Evolutionary conservation across 2,113 vertebrate genomes (phyloP), one percentile per base, ranked within the genome.

Genomic region (Scatophagus argus): DNA sequence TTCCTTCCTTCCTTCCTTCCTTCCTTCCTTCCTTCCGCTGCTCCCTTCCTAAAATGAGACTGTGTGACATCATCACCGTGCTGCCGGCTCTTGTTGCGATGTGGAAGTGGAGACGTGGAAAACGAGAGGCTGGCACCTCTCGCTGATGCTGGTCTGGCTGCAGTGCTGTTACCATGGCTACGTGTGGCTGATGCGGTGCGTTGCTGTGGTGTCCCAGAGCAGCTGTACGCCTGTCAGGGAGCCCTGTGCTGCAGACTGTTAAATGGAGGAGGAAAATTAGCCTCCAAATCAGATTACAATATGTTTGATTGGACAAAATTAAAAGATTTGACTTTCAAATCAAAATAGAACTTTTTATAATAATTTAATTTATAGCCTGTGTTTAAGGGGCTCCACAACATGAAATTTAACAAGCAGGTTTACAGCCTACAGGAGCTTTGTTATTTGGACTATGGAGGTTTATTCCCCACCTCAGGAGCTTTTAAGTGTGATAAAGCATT

Each of bases 21-120:
- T n/a, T n/a, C n/a, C 32, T 41, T 47, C 27, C 16, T 34, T 39
- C 34, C 5, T 43, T 27, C 21, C 10, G 34, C 21, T 1, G 1
- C 17, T 34, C 17, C 65, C 38, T 58, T 60, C 76, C 71, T 73
- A 39, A 4, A 41, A 23, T 31, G 51, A 68, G 64, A 29, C 54
- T 27, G 56, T 21, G 59, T 91, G 92, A 93, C 87, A 87, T 93
- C 92, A 93, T 93, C 91, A 91, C 23, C 12, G 41, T 2, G 87
- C 89, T 86, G 79, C 91, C 61, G 65, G 8, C 52, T 58, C 29
- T 41, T 64, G 62, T 73, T 81, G 76, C 85, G 86, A 91, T 85
- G 89, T 92, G 92, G 92, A 92, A 91, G 83, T 71, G 83, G 72
- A 88, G 89, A 93, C 86, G 92, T 93, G 91, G 88, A 89, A 83